Evolutionary conservation across 2,888 invertebrate genomes (phyloP), one percentile per base, ranked within the genome.

Genomic region (Rotaria magnacalcarata): DNA sequence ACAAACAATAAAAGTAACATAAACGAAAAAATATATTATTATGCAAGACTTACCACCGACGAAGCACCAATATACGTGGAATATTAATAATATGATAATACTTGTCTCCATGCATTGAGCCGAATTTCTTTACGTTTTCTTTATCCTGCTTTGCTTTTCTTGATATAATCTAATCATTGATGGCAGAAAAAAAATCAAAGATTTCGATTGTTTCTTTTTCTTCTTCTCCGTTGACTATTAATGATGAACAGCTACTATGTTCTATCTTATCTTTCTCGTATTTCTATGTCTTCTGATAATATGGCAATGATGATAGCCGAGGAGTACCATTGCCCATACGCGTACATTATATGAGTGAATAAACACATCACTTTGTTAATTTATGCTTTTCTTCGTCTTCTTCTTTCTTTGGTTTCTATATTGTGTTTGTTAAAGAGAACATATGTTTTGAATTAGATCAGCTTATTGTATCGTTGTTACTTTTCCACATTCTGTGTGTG

Each of bases 291-390:
- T 67, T 67, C 16, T 67, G 34, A 27, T 34, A 67, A 34, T 16
- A 34, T 11, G 34, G 34, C 67, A 67, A 34, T 67, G 67, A 67
- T 34, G 34, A 80, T 47, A 47, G 80, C 47, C 14, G 43, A 47
- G 47, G 43, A 47, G 47, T 80, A 47, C 47, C 14, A 80, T 47
- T 47, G 11, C 4, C 43, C 14, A 7, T 24, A 80, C 34, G 47
- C 80, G 43, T 80, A 80, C 34, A 11, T 47, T 47, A 34, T 67
- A 67, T 47, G 80, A 47, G 47, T 80, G 47, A 43, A 80, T 80
- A 80, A 80, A 80, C 80, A 80, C 80, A 80, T 80, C 80, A 80
- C 10, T 80, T 80, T 47, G 80, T 80, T 47, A 80, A 80, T 80
- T 80, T 80, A 80, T 80, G 47, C 27, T 67, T 16, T 67, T 34